Base-by-base conservation (phyloP, 2,113 vertebrate genomes). In the Apteryx owenii region DNA sequence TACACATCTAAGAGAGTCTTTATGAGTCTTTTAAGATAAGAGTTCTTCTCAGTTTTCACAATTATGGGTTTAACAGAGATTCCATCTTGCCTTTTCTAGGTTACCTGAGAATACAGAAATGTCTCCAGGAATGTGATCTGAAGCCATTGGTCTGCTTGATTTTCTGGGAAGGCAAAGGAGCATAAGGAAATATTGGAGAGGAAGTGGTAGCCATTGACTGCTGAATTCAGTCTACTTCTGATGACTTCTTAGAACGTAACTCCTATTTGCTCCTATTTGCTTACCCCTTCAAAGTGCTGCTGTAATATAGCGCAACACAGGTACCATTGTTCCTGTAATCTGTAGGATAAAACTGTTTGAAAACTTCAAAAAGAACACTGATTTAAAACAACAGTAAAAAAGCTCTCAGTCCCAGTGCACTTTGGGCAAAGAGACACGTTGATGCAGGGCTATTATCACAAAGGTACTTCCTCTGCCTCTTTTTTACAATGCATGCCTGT, bases 301-400 rank as follows among this genome's bases (percentile, higher is more conserved):
- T 85, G 33, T 36, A 89, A 72, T 40, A 56, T 10, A 81, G 38
- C n/a, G 60, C 75, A 95, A 97, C 95, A 97, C 84, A 95, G 96
- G 84, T 96, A 91, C 75, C 78, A 96, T 96, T 96, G 94, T 96
- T 97, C 84, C 81, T 83, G 71, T 91, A 89, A 96, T 95, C 96
- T 91, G n/a, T 36, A 68, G 91, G 93, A 88, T 93, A 96, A 89
- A 96, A 89, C 79, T 85, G 69, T 93, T 95, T 92, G 95, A 91
- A 95, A 89, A 95, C 95, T 96, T 97, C 94, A 95, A 95, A 96
- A 92, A 95, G 95, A 77, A 44, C 70, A 83, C 26, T 70, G 71
- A 81, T 80, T 92, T 54, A 78, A 94, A 90, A 77, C 78, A 88
- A 28, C 50, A 85, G 82, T 85, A 61, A 26, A 46, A 95, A 96